These are phyloP conservation scores for Takifugu ocellatus DNA, from an alignment of 2,797 vertebrate species.

Conservation along the genomic window DNA sequence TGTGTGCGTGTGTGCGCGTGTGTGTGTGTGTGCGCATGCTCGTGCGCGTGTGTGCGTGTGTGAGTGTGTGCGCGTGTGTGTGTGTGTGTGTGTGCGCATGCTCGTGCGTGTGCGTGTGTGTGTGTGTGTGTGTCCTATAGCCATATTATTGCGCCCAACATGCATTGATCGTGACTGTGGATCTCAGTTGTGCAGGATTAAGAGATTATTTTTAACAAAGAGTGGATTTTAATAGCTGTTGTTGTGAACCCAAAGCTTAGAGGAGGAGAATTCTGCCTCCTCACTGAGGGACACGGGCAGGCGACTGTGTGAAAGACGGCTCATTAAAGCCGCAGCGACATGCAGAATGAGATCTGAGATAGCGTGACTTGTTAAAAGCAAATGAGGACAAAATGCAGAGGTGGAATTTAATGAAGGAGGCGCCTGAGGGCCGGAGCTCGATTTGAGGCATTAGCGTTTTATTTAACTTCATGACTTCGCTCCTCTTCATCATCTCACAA, in stretches of 20 bases:
- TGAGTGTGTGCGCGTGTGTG: neutral
- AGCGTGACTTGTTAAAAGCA: neutral
- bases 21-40: neutral
- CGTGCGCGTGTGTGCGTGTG: neutral
- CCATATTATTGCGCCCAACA: slow-evolving; percentile 1
- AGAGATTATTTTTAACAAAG: slow-evolving; percentile 1
- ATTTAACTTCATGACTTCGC: neutral
- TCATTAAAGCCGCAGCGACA: neutral
- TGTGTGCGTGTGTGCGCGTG: neutral
- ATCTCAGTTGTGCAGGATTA: neutral
- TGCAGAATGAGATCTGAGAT: neutral
- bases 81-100: neutral
- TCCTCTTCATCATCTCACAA: too few relatives aligned
- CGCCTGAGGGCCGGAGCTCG: too few relatives aligned
- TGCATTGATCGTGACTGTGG: neutral
- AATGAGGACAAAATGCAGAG: neutral
- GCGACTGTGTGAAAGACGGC: slow-evolving; percentile 11
- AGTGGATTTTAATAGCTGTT: slow-evolving; percentile 1
- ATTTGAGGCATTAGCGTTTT: neutral
- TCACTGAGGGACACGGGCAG: neutral
- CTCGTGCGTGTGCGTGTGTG: neutral
- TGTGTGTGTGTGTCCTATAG: slow-evolving; percentile 14
- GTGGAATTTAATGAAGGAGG: neutral
- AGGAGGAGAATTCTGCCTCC: neutral
- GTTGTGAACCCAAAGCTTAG: neutral